Percentiles rank a stretch among this genome's conserved stretches.
Conservation (phyloP, 2,113 vertebrate species). For the Siphamia tubifer region DNA sequence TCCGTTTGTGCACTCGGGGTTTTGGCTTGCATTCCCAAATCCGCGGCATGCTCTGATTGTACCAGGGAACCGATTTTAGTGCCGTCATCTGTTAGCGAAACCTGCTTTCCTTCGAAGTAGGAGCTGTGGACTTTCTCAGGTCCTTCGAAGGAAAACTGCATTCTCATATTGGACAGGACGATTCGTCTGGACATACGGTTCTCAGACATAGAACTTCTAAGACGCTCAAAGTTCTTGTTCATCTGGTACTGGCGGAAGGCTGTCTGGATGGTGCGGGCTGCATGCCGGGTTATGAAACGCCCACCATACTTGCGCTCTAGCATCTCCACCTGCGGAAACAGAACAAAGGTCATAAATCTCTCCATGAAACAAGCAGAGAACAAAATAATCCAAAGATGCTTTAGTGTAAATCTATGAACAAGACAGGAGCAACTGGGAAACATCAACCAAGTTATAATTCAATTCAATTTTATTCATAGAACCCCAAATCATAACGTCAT, state of each 20-base stretch:
- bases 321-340: slow-evolving; percentile 92
- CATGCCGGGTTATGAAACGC: slow-evolving; percentile 97
- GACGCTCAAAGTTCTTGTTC: slow-evolving; percentile 98
- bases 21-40: slow-evolving; percentile 81
- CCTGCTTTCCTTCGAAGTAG: slow-evolving; percentile 95
- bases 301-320: slow-evolving; percentile 98
- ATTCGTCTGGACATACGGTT: slow-evolving; percentile 98
- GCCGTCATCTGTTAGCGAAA: slow-evolving; percentile 88
- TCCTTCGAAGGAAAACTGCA: slow-evolving; percentile 99
- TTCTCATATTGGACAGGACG: slow-evolving; percentile 98
- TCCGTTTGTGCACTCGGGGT: slow-evolving; percentile 85
- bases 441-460: too few species aligned
- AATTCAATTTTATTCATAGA: too few species aligned
- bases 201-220: slow-evolving; percentile 98
- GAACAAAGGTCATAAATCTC: neutral
- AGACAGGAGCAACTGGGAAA: neutral
- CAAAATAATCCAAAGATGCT: neutral
- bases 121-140: slow-evolving; percentile 98
- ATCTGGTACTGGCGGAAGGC: slow-evolving; percentile 99
- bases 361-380: neutral
- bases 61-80: slow-evolving; percentile 84
- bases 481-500: too few species aligned
- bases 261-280: slow-evolving; percentile 96
- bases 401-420: neutral
- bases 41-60: slow-evolving; percentile 82